phyloP scores from a whole-genome alignment of 1,140 invertebrate genomes.

The Pogonus chalceus region DNA sequence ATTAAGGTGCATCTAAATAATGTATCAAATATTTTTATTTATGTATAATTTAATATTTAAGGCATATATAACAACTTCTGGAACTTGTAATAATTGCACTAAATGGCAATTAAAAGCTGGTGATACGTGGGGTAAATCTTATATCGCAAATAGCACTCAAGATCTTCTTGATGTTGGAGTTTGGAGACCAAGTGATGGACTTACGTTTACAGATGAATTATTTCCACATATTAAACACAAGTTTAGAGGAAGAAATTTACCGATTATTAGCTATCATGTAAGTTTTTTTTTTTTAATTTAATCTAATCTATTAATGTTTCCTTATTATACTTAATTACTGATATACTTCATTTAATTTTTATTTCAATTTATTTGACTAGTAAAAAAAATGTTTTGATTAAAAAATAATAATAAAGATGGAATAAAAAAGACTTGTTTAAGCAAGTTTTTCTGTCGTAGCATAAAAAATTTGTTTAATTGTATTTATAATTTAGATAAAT shows the following conservation, averaged over 20 bases:
- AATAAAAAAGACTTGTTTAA: too few species aligned
- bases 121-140: constrained; percentile 55
- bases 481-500: too few species aligned
- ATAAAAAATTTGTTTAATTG: too few species aligned
- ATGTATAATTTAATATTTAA: constrained; percentile 22
- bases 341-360: too few species aligned
- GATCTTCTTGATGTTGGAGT: constrained; percentile 52
- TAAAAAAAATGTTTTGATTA: too few species aligned
- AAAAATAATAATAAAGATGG: too few species aligned
- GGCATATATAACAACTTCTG: constrained; percentile 40
- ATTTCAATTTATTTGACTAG: too few species aligned
- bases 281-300: too few species aligned
- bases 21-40: constrained; percentile 2
- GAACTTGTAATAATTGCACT: constrained; percentile 51
- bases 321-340: too few species aligned
- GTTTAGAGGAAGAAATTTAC: constrained; percentile 61
- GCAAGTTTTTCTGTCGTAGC: too few species aligned
- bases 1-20: constrained; percentile 36
- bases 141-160: constrained; percentile 12
- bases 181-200: constrained; percentile 62
- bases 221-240: constrained; percentile 71
- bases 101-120: constrained; percentile 53
- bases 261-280: constrained; percentile 60
- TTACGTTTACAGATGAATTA: constrained; percentile 53
- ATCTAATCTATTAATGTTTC: too few species aligned